phyloP scores from a whole-genome alignment of 2,797 vertebrate genomes.

The Aldrovandia affinis region DNA sequence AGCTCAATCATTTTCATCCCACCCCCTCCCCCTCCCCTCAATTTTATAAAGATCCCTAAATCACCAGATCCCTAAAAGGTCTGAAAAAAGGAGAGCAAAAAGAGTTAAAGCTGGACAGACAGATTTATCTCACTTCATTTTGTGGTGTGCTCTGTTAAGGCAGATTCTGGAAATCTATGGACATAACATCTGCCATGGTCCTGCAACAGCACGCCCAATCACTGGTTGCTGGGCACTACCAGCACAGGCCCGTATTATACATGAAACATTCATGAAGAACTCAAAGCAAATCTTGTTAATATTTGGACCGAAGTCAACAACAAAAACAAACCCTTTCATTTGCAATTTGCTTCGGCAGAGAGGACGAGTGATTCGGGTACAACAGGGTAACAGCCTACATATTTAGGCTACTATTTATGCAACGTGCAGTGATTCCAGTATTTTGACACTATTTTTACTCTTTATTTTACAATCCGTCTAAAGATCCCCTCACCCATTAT shows the following conservation, averaged over 20 bases:
- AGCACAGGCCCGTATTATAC: background rate
- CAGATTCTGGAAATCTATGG: no score
- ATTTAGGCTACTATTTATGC: background rate
- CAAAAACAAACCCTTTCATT: no score
- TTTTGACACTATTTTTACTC: background rate
- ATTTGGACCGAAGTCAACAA: no score
- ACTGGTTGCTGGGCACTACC: background rate
- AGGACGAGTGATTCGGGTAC: background rate
- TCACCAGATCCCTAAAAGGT: background rate
- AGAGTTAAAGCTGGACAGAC: background rate
- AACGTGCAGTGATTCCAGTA: background rate
- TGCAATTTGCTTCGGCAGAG: background rate
- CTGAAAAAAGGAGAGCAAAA: no score
- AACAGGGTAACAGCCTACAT: no score
- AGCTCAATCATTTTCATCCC: background rate
- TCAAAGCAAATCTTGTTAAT: no score
- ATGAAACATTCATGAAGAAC: background rate
- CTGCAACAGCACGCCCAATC: background rate
- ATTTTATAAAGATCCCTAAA: background rate
- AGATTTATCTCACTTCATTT: background rate
- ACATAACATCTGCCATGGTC: background rate
- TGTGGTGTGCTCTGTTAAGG: background rate
- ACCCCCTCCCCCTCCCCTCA: background rate
- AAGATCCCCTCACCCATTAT: background rate
- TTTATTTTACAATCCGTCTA: background rate